A percentile compares a stretch with the other conserved stretches of the same genome.
These are phyloP conservation scores for Aplocera efformata DNA, from an alignment of 2,888 invertebrate genomes.

Conservation along the genomic window DNA sequence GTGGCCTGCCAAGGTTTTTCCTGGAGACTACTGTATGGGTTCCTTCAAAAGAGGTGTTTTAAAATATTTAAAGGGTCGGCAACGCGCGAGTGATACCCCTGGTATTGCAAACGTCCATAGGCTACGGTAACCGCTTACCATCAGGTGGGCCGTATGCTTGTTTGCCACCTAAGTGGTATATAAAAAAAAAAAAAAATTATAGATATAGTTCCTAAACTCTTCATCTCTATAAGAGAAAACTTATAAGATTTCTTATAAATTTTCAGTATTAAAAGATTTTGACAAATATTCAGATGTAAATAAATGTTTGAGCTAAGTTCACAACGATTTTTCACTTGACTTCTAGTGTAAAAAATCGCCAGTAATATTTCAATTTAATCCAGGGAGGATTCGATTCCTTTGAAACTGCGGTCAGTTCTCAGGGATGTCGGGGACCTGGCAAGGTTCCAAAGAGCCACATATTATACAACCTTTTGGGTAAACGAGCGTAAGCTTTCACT, in stretches of 20 bases:
- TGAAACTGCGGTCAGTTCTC: conserved; percentile 32
- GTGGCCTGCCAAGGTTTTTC: too few relatives aligned
- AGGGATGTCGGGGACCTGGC: conserved; percentile 14
- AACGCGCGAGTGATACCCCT: too few relatives aligned
- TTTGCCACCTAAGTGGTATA: too few relatives aligned
- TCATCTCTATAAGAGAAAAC: conserved; percentile 21
- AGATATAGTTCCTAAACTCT: conserved; percentile 18
- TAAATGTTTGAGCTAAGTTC: conserved; percentile 34
- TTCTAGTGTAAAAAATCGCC: conserved; percentile 29
- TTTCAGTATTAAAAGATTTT: conserved; percentile 27
- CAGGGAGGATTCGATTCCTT: conserved; percentile 18
- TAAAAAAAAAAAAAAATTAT: too few relatives aligned
- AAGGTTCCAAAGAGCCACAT: conserved; percentile 26
- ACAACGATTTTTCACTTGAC: conserved; percentile 31
- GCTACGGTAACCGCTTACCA: too few relatives aligned
- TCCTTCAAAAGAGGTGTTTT: too few relatives aligned
- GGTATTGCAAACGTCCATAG: too few relatives aligned
- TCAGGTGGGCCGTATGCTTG: too few relatives aligned
- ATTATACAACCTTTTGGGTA: conserved; percentile 26
- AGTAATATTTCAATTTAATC: conserved; percentile 35
- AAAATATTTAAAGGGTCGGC: too few relatives aligned
- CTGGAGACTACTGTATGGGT: too few relatives aligned
- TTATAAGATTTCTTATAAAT: conserved; percentile 23
- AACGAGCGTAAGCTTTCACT: conserved; percentile 16
- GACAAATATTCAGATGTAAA: conserved; percentile 39